Percentiles rank a stretch among this genome's conserved stretches.
These are phyloP conservation scores for Cabera pusaria DNA, from an alignment of 2,888 invertebrate species.

Conservation along the genomic window DNA sequence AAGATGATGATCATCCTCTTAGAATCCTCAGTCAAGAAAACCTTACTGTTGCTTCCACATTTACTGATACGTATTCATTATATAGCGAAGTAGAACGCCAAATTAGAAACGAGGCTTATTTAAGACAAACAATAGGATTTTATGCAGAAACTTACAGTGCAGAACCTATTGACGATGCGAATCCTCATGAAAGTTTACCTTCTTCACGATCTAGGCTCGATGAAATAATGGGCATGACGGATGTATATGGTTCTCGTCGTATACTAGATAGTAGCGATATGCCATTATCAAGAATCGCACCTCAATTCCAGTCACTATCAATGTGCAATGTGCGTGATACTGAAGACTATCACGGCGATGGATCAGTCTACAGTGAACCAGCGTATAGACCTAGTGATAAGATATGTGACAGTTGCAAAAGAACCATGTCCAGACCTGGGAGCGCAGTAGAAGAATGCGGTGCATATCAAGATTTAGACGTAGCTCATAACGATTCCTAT, in stretches of 20 bases:
- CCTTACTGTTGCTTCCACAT: slow-evolving; percentile 94
- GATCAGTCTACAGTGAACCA: slow-evolving; percentile 94
- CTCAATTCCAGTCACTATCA: slow-evolving; percentile 88
- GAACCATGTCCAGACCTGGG: slow-evolving; percentile 87
- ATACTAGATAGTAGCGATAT: slow-evolving; percentile 87
- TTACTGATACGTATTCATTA: slow-evolving; percentile 88
- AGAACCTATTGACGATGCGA: slow-evolving; percentile 57
- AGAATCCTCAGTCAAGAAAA: slow-evolving; percentile 96
- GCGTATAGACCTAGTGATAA: slow-evolving; percentile 89
- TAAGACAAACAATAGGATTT: slow-evolving; percentile 81
- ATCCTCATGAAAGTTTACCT: slow-evolving; percentile 77
- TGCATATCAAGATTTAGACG: slow-evolving; percentile 82
- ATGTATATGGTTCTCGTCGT: slow-evolving; percentile 90
- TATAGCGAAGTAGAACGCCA: slow-evolving; percentile 87
- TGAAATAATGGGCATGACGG: slow-evolving; percentile 91
- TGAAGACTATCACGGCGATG: slow-evolving; percentile 87
- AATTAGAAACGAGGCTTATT: slow-evolving; percentile 84
- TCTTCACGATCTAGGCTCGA: slow-evolving; percentile 86
- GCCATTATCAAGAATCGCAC: slow-evolving; percentile 80
- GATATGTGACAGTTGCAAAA: slow-evolving; percentile 90
- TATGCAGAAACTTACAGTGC: slow-evolving; percentile 78
- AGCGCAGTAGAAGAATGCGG: slow-evolving; percentile 87
- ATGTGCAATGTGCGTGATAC: slow-evolving; percentile 88
- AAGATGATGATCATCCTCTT: slow-evolving; percentile 92
- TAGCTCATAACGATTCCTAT: slow-evolving; percentile 73